phyloP scores from a whole-genome alignment of 1,140 invertebrate species.

The Chironomus striatipennis region DNA sequence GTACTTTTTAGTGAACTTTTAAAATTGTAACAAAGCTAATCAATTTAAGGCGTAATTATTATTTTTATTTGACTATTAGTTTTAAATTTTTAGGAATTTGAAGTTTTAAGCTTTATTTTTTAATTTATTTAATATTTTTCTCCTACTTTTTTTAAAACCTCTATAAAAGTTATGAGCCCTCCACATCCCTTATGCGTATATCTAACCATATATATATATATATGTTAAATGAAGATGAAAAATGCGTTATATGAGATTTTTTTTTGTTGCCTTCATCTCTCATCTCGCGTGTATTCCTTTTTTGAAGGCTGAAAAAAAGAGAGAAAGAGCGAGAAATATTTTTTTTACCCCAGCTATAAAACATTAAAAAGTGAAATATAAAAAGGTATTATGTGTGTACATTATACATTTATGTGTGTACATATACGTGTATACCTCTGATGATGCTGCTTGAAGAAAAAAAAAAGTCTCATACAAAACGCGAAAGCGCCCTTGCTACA shows the following conservation, averaged over 20 bases:
- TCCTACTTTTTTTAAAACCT: too few species aligned
- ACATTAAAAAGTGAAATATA: conserved; percentile 24
- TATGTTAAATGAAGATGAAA: background rate
- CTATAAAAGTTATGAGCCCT: too few species aligned
- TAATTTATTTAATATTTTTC: too few species aligned
- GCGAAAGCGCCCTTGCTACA: background rate
- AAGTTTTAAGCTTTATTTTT: too few species aligned
- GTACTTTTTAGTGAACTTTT: too few species aligned
- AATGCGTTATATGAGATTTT: conserved; percentile 20
- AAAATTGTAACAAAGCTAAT: too few species aligned
- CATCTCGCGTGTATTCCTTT: background rate
- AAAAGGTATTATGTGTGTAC: conserved; percentile 24
- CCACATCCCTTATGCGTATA: background rate
- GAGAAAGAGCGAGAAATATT: too few species aligned
- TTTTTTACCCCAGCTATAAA: conserved; percentile 9
- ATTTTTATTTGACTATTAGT: too few species aligned
- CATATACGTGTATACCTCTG: background rate
- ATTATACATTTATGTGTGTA: conserved; percentile 13
- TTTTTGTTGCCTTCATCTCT: background rate
- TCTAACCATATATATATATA: too few species aligned
- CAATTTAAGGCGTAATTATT: too few species aligned
- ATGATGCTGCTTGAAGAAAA: background rate
- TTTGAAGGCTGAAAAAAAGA: background rate
- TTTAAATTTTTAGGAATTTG: too few species aligned
- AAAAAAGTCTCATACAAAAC: background rate